Conservation (phyloP, 2,113 vertebrate species). For the Cepphus grylle region DNA sequence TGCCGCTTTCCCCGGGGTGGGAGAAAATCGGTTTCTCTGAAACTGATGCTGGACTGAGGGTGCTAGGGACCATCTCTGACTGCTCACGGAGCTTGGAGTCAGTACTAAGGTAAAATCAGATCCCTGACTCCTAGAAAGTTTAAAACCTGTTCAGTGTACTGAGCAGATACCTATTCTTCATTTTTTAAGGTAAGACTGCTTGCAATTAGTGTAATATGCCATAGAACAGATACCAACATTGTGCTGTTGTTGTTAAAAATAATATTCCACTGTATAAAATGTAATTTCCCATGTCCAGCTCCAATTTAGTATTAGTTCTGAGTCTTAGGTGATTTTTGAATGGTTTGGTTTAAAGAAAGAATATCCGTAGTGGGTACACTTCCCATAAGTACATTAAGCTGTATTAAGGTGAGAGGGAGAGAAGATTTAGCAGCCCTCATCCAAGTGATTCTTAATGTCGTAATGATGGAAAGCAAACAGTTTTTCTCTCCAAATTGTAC, state of each 20-base stretch:
- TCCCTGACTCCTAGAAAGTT: not conserved
- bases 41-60: not conserved
- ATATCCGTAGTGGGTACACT: not conserved
- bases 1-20: not conserved
- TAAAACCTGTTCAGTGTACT: not conserved
- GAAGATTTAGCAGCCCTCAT: not conserved
- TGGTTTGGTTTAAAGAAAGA: not conserved
- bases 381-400: not conserved
- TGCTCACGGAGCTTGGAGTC: not conserved
- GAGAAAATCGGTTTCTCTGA: slow-evolving; percentile 2
- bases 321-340: not conserved
- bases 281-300: not conserved
- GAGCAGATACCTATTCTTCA: not conserved
- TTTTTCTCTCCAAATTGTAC: not conserved
- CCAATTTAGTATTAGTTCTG: not conserved
- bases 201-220: not conserved
- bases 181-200: not conserved
- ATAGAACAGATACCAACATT: not conserved
- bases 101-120: not conserved
- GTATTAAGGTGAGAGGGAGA: not conserved
- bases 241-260: not conserved
- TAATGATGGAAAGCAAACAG: not conserved
- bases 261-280: not conserved
- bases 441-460: not conserved
- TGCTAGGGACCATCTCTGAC: not conserved